Percentiles rank a stretch among this genome's conserved stretches.
These are phyloP conservation scores for Stegodyphus mimosarum DNA, from an alignment of 1,140 invertebrate genomes.

Conservation along the genomic window DNA sequence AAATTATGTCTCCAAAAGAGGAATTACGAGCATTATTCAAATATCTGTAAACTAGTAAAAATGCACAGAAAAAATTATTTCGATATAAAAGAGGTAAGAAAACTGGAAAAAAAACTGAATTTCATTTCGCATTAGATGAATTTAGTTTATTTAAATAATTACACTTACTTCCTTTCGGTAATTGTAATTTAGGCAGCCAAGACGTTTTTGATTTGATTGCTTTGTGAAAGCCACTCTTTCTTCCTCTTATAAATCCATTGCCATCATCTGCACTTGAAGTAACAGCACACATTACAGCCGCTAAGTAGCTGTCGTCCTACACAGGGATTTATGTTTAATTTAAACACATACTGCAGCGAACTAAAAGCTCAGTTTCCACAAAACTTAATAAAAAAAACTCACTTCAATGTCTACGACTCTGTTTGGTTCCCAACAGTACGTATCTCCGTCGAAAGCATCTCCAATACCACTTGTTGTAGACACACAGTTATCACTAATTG, in stretches of 20 bases:
- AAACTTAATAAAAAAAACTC: background rate
- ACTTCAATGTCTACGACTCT: background rate
- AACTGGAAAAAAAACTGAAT: too few species aligned
- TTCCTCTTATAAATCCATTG: background rate
- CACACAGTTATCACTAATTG: conserved; percentile 72
- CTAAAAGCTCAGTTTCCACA: background rate
- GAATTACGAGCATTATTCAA: too few species aligned
- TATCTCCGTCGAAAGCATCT: conserved; percentile 16
- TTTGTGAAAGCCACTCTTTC: conserved; percentile 34
- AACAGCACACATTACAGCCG: conserved; percentile 26
- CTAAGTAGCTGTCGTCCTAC: conserved; percentile 25
- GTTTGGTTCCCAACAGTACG: conserved; percentile 16
- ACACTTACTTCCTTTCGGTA: conserved; percentile 49
- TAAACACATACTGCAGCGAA: background rate
- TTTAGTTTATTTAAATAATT: too few species aligned
- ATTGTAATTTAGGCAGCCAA: conserved; percentile 38
- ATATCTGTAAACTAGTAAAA: too few species aligned
- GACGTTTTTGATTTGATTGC: conserved; percentile 44
- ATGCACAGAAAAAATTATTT: too few species aligned
- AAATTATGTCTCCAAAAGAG: too few species aligned
- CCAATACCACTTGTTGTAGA: conserved; percentile 69
- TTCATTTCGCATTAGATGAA: too few species aligned
- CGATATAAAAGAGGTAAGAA: too few species aligned
- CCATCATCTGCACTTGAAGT: conserved; percentile 18
- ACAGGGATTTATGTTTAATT: background rate